Percentiles rank a stretch among this genome's conserved stretches.
Conservation (phyloP, 2,797 vertebrate genomes). For the Poeciliopsis turneri region DNA sequence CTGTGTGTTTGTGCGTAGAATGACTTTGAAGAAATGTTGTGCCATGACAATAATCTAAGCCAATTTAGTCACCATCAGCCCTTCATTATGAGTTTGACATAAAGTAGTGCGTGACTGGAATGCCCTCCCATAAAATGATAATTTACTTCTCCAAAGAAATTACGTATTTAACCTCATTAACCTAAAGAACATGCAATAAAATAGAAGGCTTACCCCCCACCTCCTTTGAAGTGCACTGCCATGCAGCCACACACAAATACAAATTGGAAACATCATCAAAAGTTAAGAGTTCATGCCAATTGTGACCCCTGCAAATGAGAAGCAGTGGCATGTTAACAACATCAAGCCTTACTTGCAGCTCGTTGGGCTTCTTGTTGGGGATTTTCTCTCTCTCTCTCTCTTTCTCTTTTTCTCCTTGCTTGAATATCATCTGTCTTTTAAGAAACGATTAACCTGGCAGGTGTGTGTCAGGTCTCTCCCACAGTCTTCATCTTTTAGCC, state of each 20-base stretch:
- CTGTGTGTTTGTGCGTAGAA: constrained; percentile 27
- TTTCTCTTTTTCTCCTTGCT: constrained; percentile 22
- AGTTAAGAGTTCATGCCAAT: constrained; percentile 58
- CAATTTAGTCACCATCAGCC: constrained; percentile 80
- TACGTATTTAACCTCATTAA: constrained; percentile 80
- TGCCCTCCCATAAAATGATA: constrained; percentile 75
- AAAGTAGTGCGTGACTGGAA: constrained; percentile 78
- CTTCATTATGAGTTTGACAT: constrained; percentile 79
- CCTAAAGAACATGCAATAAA: constrained; percentile 67
- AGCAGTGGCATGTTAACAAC: constrained; percentile 49
- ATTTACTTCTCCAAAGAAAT: constrained; percentile 73
- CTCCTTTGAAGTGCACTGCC: constrained; percentile 21
- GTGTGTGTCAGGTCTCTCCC: constrained; percentile 63
- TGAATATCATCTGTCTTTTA: constrained; percentile 53
- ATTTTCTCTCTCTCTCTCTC: constrained; percentile 28
- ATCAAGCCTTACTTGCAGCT: constrained; percentile 37
- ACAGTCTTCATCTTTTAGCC: constrained; percentile 59
- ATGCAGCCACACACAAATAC: constrained; percentile 43
- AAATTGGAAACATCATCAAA: constrained; percentile 62
- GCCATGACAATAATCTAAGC: constrained; percentile 77
- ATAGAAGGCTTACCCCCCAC: constrained; percentile 51
- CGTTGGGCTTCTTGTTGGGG: constrained; percentile 41
- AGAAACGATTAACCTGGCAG: constrained; percentile 74
- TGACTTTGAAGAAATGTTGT: constrained; percentile 78
- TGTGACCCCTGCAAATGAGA: constrained; percentile 66